Evolutionary conservation across 2,888 invertebrate species (phyloP), one percentile per base, ranked within the genome.

Genomic region (Aethes cnicana): DNA sequence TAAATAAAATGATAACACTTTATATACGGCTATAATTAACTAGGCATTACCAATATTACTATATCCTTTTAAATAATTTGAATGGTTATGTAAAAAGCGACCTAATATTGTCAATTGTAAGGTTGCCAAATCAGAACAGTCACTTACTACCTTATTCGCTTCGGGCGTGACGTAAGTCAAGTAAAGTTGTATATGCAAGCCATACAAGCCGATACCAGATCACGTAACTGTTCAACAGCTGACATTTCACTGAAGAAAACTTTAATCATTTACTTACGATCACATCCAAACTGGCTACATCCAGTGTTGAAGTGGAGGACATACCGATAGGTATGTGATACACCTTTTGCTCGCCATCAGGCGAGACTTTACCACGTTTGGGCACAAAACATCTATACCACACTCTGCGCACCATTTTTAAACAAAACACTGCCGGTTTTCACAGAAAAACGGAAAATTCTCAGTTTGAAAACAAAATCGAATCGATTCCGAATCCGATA

Each of bases 291-390:
- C 83, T 69, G 25, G 77, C 73, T 28, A 86, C 74, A 68, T 88
- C 86, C 66, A 89, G 60, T 5, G 88, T 88, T 4, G 81, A 80
- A 6, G 81, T 79, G 36, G 83, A 82, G 3, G 83, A 82, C 81
- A 82, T 76, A 53, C 73, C 37, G 18, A 50, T 47, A 14, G 41
- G 48, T 8, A 56, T 41, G 66, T 68, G 1, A 63, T 66, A 88
- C 36, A 88, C 78, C 7, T 81, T 82, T 21, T 81, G 81, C 1
- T 68, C 73, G 57, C 69, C 72, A 1, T 75, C 68, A 1, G 88
- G 88, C 0, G 79, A 78, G 56, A 89, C 86, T 70, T 86, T 89
- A 4, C 68, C 62, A 39, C 86, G 69, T 44, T 70, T 81, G 4
- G 84, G 78, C 74, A 85, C 39, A 25, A 39, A 39, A 85, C 63